Base-by-base conservation (phyloP, 2,797 vertebrate genomes). In the Trichosurus vulpecula region DNA sequence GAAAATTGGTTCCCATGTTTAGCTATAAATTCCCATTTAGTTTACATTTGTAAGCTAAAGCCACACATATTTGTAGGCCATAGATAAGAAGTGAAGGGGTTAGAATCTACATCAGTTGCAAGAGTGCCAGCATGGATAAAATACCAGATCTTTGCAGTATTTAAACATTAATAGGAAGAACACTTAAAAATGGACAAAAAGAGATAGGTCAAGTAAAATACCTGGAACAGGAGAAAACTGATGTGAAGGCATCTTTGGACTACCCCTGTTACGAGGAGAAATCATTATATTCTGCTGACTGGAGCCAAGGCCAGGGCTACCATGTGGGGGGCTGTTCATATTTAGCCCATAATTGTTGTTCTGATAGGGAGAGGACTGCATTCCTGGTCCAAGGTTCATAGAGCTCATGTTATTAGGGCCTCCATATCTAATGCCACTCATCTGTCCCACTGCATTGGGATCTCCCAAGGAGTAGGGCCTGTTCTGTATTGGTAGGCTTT, bases 221-320 rank as follows among this genome's bases (percentile, higher is more conserved):
- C 99, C 99, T 99, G 99, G 95, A 97, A 98, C 99, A n/a, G 99
- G 99, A 96, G 99, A 99, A 98, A 99, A 99, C 94, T 99, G 99
- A 96, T 99, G 99, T 29, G 99, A 99, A 92, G 98, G 99, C 98
- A 99, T 99, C 98, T 99, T 99, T 61, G 99, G 99, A 98, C 99
- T 99, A 92, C 99, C 99, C 94, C 99, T 98, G 98, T 99, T 99
- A 97, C 99, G 99, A 92, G 99, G 99, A n/a, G 99, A 99, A 81
- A 99, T 98, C 98, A 99, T 99, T 95, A 99, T 98, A 90, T 99
- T 99, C 98, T 99, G 99, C 53, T 99, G 99, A 93, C 96, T 98
- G 66, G 99, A 98, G 90, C 98, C 99, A 92, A 99, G 99, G 57
- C 99, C 99, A 25, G 99, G 99, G 98, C 99, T 99, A 74, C 99